A percentile compares a stretch with the other conserved stretches of the same genome.
These are phyloP conservation scores for Pandemis heparana DNA, from an alignment of 2,888 invertebrate species.

Conservation along the genomic window DNA sequence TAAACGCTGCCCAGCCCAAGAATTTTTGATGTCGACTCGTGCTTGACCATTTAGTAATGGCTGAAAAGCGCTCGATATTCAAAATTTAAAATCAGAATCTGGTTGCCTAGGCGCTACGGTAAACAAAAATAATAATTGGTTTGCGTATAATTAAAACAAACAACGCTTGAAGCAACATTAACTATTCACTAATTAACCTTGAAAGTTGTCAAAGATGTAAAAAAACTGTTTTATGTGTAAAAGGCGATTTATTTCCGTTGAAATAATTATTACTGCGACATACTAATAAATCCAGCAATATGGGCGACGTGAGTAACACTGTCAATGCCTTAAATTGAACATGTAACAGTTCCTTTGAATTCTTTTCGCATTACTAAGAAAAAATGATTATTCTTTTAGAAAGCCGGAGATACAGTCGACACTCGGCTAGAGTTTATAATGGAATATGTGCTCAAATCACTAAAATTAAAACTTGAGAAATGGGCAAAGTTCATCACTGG, in stretches of 20 bases:
- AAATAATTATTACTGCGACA: background rate
- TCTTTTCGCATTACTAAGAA: background rate
- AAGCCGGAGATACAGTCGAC: conserved; percentile 85
- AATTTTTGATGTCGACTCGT: background rate
- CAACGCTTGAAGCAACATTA: background rate
- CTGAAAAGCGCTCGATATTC: conserved; percentile 30
- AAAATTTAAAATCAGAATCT: conserved; percentile 25
- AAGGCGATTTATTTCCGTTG: background rate
- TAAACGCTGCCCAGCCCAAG: background rate
- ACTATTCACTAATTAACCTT: background rate
- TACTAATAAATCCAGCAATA: conserved; percentile 44
- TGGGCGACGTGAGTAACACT: conserved; percentile 68
- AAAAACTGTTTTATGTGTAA: background rate
- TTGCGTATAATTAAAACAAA: conserved; percentile 9
- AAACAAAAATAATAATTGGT: conserved; percentile 35
- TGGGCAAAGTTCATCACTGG: conserved; percentile 94
- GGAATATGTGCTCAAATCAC: conserved; percentile 89
- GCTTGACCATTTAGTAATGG: background rate
- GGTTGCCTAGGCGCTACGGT: conserved; percentile 33
- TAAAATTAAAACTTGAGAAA: conserved; percentile 94
- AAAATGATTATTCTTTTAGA: conserved; percentile 47
- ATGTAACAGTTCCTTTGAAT: background rate
- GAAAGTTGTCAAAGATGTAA: conserved; percentile 8
- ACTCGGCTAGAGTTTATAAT: conserved; percentile 92
- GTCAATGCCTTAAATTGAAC: background rate